Evolutionary conservation across 2,113 vertebrate genomes (phyloP).

Genomic region (Physeter macrocephalus): DNA sequence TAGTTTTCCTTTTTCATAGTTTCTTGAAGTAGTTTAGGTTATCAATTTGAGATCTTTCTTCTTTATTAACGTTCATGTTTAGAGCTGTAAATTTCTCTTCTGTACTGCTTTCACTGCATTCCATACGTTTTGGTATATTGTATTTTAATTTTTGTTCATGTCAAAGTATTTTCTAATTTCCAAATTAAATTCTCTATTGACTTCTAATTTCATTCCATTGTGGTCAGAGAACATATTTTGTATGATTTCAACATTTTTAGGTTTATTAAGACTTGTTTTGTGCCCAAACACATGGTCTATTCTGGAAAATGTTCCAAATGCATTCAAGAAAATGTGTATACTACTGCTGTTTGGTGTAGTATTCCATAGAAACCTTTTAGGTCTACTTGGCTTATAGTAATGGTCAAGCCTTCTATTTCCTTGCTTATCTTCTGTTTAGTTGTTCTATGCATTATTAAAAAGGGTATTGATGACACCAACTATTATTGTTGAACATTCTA

Average conservation of each 20-base stretch:
- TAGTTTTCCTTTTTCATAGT: not conserved
- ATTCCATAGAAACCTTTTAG: not conserved
- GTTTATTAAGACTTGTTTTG: not conserved
- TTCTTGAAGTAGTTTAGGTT: not conserved
- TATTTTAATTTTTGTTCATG: not conserved
- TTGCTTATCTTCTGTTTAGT: not conserved
- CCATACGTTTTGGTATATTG: not conserved
- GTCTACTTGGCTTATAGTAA: not conserved
- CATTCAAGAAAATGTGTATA: not conserved
- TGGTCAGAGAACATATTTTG: not conserved
- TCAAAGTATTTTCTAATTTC: not conserved
- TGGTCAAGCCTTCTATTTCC: not conserved
- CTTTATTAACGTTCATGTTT: not conserved
- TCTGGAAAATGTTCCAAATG: not conserved
- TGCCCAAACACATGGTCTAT: not conserved
- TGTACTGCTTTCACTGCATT: not conserved
- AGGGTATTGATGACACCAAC: not conserved
- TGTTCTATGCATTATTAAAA: not conserved
- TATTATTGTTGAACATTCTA: not conserved
- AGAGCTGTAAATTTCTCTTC: not conserved
- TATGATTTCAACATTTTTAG: no score
- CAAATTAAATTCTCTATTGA: not conserved
- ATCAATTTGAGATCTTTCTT: not conserved
- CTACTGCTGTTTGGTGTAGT: not conserved
- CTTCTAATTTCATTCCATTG: not conserved